Base-by-base conservation (phyloP, 1,140 invertebrate species). In the Drosophila bipectinata region DNA sequence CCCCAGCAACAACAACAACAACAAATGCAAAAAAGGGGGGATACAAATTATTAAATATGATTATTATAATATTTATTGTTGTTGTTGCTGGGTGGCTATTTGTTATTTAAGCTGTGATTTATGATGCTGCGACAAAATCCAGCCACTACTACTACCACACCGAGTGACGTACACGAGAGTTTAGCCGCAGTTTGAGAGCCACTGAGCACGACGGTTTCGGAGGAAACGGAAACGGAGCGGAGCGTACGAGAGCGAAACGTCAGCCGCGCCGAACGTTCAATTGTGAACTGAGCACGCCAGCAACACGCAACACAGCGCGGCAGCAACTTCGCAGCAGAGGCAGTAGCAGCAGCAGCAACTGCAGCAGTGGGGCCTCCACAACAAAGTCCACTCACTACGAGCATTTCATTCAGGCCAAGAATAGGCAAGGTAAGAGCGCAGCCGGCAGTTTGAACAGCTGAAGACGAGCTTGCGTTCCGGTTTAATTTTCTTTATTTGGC, bases 121-220 rank as follows among this genome's bases (percentile, higher is more conserved):
- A 87, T 87, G 81, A 78, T 58, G 81, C 81, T 85, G 81, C 82
- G 82, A 72, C 83, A 88, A 87, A 84, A 73, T 47, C 44, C 34
- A 64, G 49, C 49, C 48, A 5, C 14, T 9, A 34, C 18, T 18
- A 14, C 28, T 14, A 34, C 51, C 32, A 32, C 14, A 12, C 14
- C 28, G 60, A 45, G 62, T 83, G 79, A 83, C 79, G 79, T 83
- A 79, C 59, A 44, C 54, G 54, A 37, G 24, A 57, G 57, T 45
- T 44, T 21, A 48, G 53, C 30, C 52, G 14, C 44, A 72, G 69
- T 72, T 72, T 52, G 37, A 63, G 7, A 72, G 47, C 21, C 69
- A 61, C 68, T 73, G 54, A 21, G 21, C 21, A 21, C 21, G 21
- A 21, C 21, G 21, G 2, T 21, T 21, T 2, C 21, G 47, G 34